Percentiles rank a stretch among this genome's conserved stretches.
phyloP scores from a whole-genome alignment of 1,140 invertebrate genomes.

The Vollenhovia emeryi region DNA sequence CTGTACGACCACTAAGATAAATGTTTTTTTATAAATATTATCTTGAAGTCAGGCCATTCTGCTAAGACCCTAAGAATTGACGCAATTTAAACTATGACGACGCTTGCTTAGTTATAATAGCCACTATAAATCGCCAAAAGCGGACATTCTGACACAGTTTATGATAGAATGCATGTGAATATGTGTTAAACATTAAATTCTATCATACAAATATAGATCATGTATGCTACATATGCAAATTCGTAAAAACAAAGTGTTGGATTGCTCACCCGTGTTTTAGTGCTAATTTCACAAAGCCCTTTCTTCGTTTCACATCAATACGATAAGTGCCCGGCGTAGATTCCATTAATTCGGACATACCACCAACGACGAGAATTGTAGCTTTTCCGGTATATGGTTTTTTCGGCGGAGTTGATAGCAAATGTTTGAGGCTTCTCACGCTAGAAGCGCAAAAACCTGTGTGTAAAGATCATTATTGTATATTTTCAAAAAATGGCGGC shows the following conservation, averaged over 20 bases:
- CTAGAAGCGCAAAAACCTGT: slow-evolving; percentile 87
- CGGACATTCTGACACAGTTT: too few relatives aligned
- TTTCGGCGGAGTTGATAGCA: slow-evolving; percentile 79
- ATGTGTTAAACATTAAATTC: neutral
- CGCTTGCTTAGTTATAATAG: too few relatives aligned
- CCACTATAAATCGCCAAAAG: too few relatives aligned
- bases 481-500: neutral
- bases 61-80: too few relatives aligned
- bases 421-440: slow-evolving; percentile 85
- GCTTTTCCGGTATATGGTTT: slow-evolving; percentile 87
- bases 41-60: too few relatives aligned
- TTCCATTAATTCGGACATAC: slow-evolving; percentile 92
- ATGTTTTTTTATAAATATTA: too few relatives aligned
- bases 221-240: neutral
- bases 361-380: slow-evolving; percentile 91
- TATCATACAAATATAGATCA: neutral
- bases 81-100: too few relatives aligned
- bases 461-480: neutral
- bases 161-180: too few relatives aligned
- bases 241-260: neutral
- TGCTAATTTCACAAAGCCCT: slow-evolving; percentile 93
- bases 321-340: slow-evolving; percentile 90
- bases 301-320: slow-evolving; percentile 90
- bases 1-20: too few relatives aligned
- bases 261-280: slow-evolving; percentile 90